A percentile compares a stretch with the other conserved stretches of the same genome.
Evolutionary conservation across 92 coral and sea anemone species (phyloP).

Genomic region (Epizoanthus ramosus): DNA sequence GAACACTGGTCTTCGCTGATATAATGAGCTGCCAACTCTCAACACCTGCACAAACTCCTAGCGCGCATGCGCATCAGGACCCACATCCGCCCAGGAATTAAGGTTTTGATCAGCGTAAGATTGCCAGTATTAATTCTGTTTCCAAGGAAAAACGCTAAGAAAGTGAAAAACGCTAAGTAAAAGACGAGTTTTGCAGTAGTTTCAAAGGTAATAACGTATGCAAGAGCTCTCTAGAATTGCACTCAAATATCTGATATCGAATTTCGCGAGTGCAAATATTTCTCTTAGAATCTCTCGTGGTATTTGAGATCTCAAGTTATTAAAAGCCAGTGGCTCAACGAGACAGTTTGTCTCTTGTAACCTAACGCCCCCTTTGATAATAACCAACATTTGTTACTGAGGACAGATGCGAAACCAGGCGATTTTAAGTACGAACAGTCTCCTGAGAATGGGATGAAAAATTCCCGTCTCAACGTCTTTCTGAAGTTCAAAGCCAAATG

Average conservation of each 20-base stretch:
- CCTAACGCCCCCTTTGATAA: constrained; percentile 6
- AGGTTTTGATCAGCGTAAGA: constrained; percentile 48
- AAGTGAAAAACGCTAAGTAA: background rate
- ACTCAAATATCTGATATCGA: background rate
- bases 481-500: constrained; percentile 13
- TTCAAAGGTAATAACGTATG: background rate
- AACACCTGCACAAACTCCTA: constrained; percentile 76
- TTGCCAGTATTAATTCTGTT: background rate
- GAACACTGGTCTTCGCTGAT: constrained; percentile 69
- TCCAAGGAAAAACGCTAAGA: background rate
- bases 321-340: constrained; percentile 14
- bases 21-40: constrained; percentile 83
- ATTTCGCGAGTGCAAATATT: constrained; percentile 23
- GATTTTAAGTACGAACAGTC: background rate
- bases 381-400: constrained; percentile 9
- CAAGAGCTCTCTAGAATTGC: background rate
- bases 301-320: constrained; percentile 24
- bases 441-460: background rate
- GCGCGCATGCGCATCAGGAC: constrained; percentile 70
- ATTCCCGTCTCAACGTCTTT: constrained; percentile 3
- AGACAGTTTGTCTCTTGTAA: constrained; percentile 45
- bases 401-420: constrained; percentile 40
- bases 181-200: background rate
- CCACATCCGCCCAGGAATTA: constrained; percentile 71
- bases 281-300: constrained; percentile 21